phyloP scores from a whole-genome alignment of 2,888 invertebrate genomes.

The Callyntrura guangdongensis region DNA sequence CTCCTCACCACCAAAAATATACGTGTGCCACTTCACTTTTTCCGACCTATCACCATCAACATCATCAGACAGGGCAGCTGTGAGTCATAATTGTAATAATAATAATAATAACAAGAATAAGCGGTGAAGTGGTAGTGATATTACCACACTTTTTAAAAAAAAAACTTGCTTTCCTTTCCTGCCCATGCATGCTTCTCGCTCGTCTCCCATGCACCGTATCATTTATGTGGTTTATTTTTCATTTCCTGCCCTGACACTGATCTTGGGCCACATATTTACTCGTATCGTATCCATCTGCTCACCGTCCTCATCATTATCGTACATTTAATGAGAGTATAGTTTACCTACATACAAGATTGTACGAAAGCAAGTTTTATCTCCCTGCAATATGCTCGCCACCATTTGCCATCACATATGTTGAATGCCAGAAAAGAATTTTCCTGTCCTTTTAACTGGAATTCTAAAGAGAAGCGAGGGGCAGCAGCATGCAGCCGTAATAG shows the following conservation, averaged over 20 bases:
- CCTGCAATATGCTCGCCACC: neutral
- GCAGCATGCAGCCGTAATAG: neutral
- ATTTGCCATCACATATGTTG: slow-evolving; percentile 12
- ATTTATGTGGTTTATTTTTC: slow-evolving; percentile 44
- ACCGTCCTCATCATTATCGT: slow-evolving; percentile 30
- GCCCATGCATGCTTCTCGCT: slow-evolving; percentile 7
- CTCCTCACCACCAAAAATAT: neutral
- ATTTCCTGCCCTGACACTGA: slow-evolving; percentile 78
- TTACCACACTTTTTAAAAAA: slow-evolving; percentile 44
- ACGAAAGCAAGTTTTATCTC: neutral
- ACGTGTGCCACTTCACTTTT: slow-evolving; percentile 62
- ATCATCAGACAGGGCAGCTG: slow-evolving; percentile 8
- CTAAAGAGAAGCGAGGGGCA: neutral
- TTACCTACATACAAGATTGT: neutral
- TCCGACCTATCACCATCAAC: slow-evolving; percentile 3
- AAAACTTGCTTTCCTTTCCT: slow-evolving; percentile 62
- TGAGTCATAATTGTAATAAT: slow-evolving; percentile 36
- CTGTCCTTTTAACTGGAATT: slow-evolving; percentile 67
- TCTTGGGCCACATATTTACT: slow-evolving; percentile 75
- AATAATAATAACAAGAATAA: neutral
- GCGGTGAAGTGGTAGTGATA: neutral
- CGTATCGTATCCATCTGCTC: slow-evolving; percentile 65
- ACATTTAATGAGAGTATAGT: slow-evolving; percentile 28
- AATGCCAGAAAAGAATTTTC: neutral
- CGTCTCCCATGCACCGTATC: slow-evolving; percentile 33